Evolutionary conservation across 53 echinoderm and acorn worm species (phyloP).

Genomic region (Holothuria scabra): DNA sequence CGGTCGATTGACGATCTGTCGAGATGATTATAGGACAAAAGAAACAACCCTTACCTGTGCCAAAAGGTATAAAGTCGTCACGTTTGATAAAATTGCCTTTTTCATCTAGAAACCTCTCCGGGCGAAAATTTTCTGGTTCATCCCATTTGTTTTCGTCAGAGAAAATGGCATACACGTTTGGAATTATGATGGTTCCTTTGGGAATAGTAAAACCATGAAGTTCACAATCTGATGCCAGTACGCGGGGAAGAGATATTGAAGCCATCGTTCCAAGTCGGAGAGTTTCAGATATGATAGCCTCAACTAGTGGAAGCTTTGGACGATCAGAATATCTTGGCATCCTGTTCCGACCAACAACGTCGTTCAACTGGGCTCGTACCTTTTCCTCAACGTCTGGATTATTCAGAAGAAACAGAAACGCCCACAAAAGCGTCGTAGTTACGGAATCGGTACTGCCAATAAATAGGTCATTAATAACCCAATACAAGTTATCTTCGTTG

Average conservation of each 20-base stretch:
- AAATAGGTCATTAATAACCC: conserved; percentile 4
- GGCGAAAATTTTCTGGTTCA: background rate
- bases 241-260: background rate
- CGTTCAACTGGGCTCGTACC: background rate
- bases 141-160: background rate
- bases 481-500: conserved; percentile 4
- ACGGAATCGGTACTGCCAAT: background rate
- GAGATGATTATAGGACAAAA: too few relatives aligned
- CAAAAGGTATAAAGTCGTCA: background rate
- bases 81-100: background rate
- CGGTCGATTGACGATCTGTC: too few relatives aligned
- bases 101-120: conserved; percentile 23
- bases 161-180: background rate
- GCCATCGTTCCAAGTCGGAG: conserved; percentile 3
- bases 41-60: background rate
- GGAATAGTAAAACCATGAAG: background rate
- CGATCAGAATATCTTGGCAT: conserved; percentile 5
- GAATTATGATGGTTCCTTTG: background rate
- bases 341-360: background rate
- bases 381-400: background rate
- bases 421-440: background rate
- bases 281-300: conserved; percentile 3
- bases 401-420: background rate
- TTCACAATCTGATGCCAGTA: background rate
- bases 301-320: background rate